A percentile compares a stretch with the other conserved stretches of the same genome.
Conservation (phyloP, 2,797 vertebrate species). For the Peromyscus melanophrys region DNA sequence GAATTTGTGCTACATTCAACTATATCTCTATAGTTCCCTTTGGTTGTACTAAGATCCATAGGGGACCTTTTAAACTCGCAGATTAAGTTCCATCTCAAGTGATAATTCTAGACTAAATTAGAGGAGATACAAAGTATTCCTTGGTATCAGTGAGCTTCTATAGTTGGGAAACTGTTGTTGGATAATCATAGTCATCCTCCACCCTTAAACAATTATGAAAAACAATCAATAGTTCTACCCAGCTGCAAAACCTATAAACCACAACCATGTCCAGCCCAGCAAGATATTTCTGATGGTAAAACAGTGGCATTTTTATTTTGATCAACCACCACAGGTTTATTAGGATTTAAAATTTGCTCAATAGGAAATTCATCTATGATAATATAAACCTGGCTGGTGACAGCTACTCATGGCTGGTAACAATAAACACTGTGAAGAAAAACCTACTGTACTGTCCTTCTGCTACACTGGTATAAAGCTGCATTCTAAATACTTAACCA, state of each 20-base stretch:
- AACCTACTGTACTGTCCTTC: neutral
- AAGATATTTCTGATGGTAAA: neutral
- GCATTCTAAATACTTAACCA: neutral
- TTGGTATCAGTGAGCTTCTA: neutral
- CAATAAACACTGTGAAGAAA: neutral
- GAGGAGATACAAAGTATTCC: neutral
- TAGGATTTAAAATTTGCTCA: neutral
- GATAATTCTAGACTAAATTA: neutral
- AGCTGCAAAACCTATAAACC: neutral
- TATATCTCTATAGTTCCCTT: neutral
- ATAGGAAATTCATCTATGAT: neutral
- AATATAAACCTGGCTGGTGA: neutral
- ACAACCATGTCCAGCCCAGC: neutral
- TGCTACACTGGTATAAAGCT: neutral
- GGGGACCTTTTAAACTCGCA: neutral
- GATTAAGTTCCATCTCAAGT: neutral
- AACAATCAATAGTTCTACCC: neutral
- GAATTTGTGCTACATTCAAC: too few relatives aligned
- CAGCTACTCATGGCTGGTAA: neutral
- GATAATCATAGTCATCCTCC: neutral
- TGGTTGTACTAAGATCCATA: neutral
- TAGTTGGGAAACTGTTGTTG: neutral
- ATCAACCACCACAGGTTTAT: neutral
- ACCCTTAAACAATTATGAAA: too few relatives aligned
- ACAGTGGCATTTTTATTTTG: neutral